Percentiles rank a stretch among this genome's conserved stretches.
These are phyloP conservation scores for Andrena cerasifolii DNA, from an alignment of 1,140 invertebrate genomes.

Conservation along the genomic window DNA sequence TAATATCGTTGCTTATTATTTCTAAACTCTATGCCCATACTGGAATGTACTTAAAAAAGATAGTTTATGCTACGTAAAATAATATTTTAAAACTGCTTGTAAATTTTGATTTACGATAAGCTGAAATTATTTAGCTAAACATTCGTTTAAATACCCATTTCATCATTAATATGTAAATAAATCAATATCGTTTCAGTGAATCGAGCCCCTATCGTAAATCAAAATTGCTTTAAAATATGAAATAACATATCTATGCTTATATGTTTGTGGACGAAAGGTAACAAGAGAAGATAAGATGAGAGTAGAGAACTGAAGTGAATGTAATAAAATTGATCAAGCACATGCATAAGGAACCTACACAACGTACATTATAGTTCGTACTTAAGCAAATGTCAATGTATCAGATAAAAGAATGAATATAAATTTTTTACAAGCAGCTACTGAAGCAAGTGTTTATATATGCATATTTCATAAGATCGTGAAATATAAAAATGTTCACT, in stretches of 20 bases:
- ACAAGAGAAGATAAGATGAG: slow-evolving; percentile 37
- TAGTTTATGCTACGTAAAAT: slow-evolving; percentile 38
- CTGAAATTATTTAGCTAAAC: slow-evolving; percentile 10
- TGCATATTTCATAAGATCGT: neutral
- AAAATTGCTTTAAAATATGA: slow-evolving; percentile 51
- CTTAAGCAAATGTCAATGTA: slow-evolving; percentile 51
- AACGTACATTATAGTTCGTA: slow-evolving; percentile 62
- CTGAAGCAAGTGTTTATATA: slow-evolving; percentile 2
- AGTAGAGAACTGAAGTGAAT: slow-evolving; percentile 43
- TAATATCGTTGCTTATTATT: slow-evolving; percentile 45
- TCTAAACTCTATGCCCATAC: slow-evolving; percentile 50
- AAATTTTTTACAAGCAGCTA: slow-evolving; percentile 17
- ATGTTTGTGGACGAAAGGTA: slow-evolving; percentile 19
- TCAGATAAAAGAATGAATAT: neutral
- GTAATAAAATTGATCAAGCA: slow-evolving; percentile 52
- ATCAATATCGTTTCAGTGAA: neutral
- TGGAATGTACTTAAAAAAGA: slow-evolving; percentile 30
- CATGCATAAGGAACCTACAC: slow-evolving; percentile 60
- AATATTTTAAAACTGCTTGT: slow-evolving; percentile 1
- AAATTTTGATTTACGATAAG: slow-evolving; percentile 53
- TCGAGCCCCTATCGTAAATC: slow-evolving; percentile 57
- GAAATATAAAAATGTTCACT: slow-evolving; percentile 11
- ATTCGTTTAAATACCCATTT: neutral
- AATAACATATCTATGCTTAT: slow-evolving; percentile 11
- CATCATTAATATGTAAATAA: neutral